Conservation (phyloP, 1,140 invertebrate genomes). For the Drosophila biarmipes region DNA sequence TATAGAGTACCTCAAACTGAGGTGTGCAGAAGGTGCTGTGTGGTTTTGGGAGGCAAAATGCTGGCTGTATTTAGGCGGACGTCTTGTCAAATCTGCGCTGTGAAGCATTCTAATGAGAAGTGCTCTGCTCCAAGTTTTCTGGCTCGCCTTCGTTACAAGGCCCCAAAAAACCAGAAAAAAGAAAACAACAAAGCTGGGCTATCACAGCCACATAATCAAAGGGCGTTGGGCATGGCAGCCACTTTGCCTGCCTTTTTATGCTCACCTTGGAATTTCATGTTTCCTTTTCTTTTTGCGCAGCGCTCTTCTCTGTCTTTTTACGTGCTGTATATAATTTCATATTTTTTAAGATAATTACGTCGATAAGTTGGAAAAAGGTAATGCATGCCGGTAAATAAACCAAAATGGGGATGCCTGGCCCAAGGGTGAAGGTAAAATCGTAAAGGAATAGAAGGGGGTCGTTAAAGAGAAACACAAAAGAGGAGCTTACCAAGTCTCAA, state of each 20-base stretch:
- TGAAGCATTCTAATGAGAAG: constrained; percentile 79
- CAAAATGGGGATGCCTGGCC: constrained; percentile 24
- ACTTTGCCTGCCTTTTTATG: constrained; percentile 50
- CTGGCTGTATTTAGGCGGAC: constrained; percentile 68
- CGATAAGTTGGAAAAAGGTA: constrained; percentile 74
- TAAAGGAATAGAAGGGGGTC: constrained; percentile 3
- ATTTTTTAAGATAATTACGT: constrained; percentile 82
- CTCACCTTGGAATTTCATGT: constrained; percentile 34
- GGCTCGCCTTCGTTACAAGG: constrained; percentile 50
- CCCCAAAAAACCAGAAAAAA: constrained; percentile 24
- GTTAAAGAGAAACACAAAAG: neutral
- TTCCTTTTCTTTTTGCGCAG: constrained; percentile 38
- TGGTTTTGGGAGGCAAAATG: constrained; percentile 28
- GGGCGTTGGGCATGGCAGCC: constrained; percentile 46
- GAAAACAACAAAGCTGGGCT: constrained; percentile 58
- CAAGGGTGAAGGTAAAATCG: constrained; percentile 33
- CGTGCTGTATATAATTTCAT: constrained; percentile 74
- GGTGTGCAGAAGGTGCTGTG: constrained; percentile 11
- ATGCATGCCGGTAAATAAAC: constrained; percentile 62
- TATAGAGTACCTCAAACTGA: constrained; percentile 8
- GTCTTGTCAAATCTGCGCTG: constrained; percentile 73
- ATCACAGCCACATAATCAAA: constrained; percentile 78
- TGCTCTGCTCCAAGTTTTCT: constrained; percentile 55
- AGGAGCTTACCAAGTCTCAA: neutral
- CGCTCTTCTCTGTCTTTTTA: constrained; percentile 50